Base-by-base conservation (phyloP, 1,140 invertebrate species). In the Drosophila jambulina region DNA sequence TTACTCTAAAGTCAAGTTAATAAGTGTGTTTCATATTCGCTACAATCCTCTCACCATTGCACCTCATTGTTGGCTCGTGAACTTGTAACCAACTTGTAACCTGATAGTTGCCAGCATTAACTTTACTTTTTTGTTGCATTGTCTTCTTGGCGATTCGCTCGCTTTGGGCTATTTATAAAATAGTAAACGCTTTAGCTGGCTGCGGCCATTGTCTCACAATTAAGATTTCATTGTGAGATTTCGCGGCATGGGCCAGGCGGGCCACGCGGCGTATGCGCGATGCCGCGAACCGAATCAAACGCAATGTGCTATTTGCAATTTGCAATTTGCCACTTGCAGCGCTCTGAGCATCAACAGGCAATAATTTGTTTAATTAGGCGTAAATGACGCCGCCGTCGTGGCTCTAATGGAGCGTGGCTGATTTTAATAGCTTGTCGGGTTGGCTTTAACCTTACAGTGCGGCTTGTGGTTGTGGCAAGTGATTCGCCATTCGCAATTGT, bases 361-460 rank as follows among this genome's bases (percentile, higher is more conserved):
- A 82, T 90, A 90, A 88, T 88, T 88, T 88, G 85, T 81, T 88
- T 88, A 88, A 88, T 88, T 88, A 88, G 81, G 85, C 85, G 85
- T 88, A 85, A 85, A 87, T 84, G 84, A 84, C 68, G 85, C 84
- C 62, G 76, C 70, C 83, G 38, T 60, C 82, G 57, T 62, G 48
- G 72, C 74, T 80, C 85, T 87, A 87, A 87, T 87, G 84, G 85
- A 87, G 84, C 84, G 81, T 87, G 65, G 78, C 85, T 70, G 84
- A 90, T 85, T 90, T 84, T 87, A 87, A 87, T 90, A 57, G 84
- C 77, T 90, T 74, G 83, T 76, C 80, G 84, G 80, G 77, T 87
- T 69, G 69, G 76, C 72, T 79, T 63, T 70, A 86, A 81, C 82
- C 82, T 86, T 70, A 80, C 69, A 59, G 59, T 77, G 65, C 57